Percentiles rank a stretch among this genome's conserved stretches.
Conservation (phyloP, 2,797 vertebrate genomes). For the Myripristis murdjan region DNA sequence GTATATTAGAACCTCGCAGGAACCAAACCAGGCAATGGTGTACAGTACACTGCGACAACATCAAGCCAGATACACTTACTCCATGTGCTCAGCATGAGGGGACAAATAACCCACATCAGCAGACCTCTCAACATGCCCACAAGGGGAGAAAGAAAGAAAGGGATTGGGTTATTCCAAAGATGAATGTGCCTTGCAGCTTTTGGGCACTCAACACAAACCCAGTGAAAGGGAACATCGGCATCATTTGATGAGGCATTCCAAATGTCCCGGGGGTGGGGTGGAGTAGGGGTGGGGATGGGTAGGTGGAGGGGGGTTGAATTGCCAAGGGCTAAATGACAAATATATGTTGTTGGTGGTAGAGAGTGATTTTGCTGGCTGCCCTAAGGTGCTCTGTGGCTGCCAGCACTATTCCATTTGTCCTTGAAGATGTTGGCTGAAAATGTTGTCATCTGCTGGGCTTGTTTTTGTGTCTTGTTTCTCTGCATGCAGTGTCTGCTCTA, state of each 20-base stretch:
- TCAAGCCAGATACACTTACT: slow-evolving; percentile 70
- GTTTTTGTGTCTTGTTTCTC: slow-evolving; percentile 66
- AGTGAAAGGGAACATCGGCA: slow-evolving; percentile 86
- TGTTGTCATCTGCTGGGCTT: slow-evolving; percentile 77
- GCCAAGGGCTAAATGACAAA: slow-evolving; percentile 86
- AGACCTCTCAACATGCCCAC: slow-evolving; percentile 79
- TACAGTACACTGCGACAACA: slow-evolving; percentile 53
- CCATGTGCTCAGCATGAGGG: slow-evolving; percentile 75
- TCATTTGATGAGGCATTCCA: slow-evolving; percentile 88
- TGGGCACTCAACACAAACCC: slow-evolving; percentile 88
- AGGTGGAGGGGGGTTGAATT: slow-evolving; percentile 78
- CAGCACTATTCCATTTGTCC: slow-evolving; percentile 83
- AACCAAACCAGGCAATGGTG: slow-evolving; percentile 36
- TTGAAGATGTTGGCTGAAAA: slow-evolving; percentile 84
- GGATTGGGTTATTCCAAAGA: slow-evolving; percentile 87
- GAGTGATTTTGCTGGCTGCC: slow-evolving; percentile 81
- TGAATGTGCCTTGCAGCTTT: slow-evolving; percentile 86
- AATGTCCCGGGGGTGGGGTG: slow-evolving; percentile 79
- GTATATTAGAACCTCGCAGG: slow-evolving; percentile 30
- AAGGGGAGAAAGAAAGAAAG: slow-evolving; percentile 68
- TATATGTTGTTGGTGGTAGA: slow-evolving; percentile 82
- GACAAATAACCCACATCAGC: slow-evolving; percentile 83
- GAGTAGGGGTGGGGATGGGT: too few species aligned
- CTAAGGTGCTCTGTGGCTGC: slow-evolving; percentile 77
- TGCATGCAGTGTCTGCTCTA: slow-evolving; percentile 52